phyloP scores from a whole-genome alignment of 2,797 vertebrate genomes.

The Hydrocynus forskahlii region DNA sequence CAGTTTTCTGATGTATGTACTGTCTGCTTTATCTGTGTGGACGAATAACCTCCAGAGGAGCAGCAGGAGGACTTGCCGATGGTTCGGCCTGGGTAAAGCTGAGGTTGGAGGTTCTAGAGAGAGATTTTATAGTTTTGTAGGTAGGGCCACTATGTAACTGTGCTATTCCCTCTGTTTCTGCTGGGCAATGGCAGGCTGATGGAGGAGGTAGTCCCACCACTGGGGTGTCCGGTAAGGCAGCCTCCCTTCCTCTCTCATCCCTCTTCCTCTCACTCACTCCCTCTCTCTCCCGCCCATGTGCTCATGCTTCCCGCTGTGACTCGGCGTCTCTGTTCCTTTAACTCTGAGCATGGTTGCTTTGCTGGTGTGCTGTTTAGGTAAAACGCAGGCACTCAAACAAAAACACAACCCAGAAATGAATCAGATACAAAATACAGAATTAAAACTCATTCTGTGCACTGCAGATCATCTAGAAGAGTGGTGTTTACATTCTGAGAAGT shows the following conservation, averaged over 20 bases:
- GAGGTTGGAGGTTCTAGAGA: not conserved
- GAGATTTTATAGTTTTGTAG: conserved; percentile 1
- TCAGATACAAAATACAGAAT: not conserved
- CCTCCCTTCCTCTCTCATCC: conserved; percentile 52
- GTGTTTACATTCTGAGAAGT: not conserved
- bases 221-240: conserved; percentile 96
- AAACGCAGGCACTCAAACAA: not conserved
- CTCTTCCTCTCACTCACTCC: conserved; percentile 4
- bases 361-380: conserved; percentile 29
- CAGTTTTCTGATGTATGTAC: not conserved
- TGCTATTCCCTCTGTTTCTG: conserved; percentile 96
- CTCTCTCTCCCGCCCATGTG: conserved; percentile 1
- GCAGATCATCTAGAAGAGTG: not conserved
- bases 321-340: conserved; percentile 23
- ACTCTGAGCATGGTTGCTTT: conserved; percentile 42
- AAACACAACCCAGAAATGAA: not conserved
- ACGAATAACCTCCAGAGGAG: not conserved
- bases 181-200: conserved; percentile 99
- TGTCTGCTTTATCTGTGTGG: not conserved
- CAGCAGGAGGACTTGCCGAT: not conserved
- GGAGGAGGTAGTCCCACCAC: conserved; percentile 90
- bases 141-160: conserved; percentile 76
- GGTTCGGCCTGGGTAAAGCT: not conserved
- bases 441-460: not conserved
- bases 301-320: conserved; percentile 32